Conservation (phyloP, 2,888 invertebrate species). For the Antheraea yamamai region DNA sequence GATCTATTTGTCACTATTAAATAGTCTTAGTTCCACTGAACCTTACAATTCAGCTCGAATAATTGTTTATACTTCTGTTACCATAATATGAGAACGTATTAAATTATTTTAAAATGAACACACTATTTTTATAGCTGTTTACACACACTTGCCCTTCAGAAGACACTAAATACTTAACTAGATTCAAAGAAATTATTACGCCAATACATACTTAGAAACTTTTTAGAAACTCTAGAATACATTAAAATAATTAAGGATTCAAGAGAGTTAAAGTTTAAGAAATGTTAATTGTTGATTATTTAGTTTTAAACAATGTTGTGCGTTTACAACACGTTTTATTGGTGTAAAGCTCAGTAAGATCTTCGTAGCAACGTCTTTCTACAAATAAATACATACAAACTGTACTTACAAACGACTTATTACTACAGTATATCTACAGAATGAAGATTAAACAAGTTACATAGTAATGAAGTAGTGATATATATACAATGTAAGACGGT, state of each 20-base stretch:
- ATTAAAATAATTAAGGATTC: no score
- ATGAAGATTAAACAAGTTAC: constrained; percentile 9
- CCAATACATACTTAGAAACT: no score
- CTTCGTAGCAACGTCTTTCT: no score
- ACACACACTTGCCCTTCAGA: no score
- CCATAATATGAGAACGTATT: no score
- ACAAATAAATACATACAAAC: background rate
- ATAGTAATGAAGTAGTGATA: constrained; percentile 11
- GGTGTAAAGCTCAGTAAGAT: no score
- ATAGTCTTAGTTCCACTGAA: no score
- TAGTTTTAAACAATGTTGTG: background rate
- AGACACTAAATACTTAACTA: background rate
- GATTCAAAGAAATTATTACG: background rate
- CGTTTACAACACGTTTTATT: background rate
- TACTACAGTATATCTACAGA: background rate
- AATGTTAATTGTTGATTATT: no score
- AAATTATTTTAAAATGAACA: no score
- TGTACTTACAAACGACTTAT: background rate
- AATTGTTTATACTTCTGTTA: background rate
- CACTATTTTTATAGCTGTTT: no score
- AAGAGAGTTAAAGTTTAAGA: no score
- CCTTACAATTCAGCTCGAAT: background rate
- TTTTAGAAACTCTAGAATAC: no score
- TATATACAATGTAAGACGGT: constrained; percentile 16
- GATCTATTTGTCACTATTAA: background rate